Percentiles rank a stretch among this genome's conserved stretches.
phyloP scores from a whole-genome alignment of 2,888 invertebrate genomes.

The Xestia ashworthii region DNA sequence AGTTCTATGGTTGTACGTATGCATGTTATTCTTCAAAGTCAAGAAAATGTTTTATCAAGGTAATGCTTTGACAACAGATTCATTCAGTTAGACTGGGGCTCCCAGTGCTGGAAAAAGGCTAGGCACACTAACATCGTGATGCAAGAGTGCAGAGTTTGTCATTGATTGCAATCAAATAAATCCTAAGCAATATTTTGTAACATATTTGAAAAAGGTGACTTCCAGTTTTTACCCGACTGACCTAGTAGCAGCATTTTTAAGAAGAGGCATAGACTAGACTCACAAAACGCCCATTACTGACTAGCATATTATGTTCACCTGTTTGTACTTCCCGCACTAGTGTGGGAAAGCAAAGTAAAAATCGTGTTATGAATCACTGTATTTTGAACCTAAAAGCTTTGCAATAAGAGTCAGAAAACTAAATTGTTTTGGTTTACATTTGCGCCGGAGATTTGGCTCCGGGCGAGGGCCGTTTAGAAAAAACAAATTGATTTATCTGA shows the following conservation, averaged over 20 bases:
- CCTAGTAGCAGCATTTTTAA: not conserved
- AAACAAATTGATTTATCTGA: slow-evolving; percentile 45
- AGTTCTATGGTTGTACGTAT: not conserved
- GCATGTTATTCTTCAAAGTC: not conserved
- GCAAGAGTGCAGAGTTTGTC: not conserved
- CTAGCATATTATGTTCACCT: not conserved
- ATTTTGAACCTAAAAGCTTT: slow-evolving; percentile 3
- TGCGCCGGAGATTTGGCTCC: slow-evolving; percentile 36
- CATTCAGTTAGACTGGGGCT: not conserved
- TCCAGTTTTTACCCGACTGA: not conserved
- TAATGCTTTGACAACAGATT: not conserved
- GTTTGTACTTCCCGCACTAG: not conserved
- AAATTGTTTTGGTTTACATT: slow-evolving; percentile 43
- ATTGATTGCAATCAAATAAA: not conserved
- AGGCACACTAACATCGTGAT: not conserved
- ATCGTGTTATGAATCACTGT: not conserved
- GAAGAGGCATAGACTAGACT: not conserved
- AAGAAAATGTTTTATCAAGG: not conserved
- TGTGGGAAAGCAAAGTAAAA: not conserved
- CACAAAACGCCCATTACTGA: not conserved
- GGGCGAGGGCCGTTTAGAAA: slow-evolving; percentile 15
- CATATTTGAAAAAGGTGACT: not conserved
- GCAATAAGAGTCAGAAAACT: slow-evolving; percentile 12
- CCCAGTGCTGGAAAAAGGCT: not conserved
- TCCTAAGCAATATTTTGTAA: not conserved